These are phyloP conservation scores for Lochmaea crataegi DNA, from an alignment of 2,888 invertebrate species.

Conservation along the genomic window DNA sequence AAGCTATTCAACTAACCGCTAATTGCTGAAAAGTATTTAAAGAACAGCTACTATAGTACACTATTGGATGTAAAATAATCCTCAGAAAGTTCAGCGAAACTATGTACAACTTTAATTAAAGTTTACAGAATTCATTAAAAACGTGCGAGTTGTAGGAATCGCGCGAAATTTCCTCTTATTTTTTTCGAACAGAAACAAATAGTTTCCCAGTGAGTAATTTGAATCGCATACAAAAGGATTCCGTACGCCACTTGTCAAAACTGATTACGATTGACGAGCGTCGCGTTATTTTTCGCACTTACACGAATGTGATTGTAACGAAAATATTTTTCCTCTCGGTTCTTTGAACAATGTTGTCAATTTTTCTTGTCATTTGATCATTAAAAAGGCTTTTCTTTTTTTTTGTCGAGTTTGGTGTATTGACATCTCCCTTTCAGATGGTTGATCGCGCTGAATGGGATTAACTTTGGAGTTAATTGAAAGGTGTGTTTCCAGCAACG, in stretches of 20 bases:
- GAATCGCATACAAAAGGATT: conserved; percentile 25
- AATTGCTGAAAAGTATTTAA: background rate
- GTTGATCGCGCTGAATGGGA: background rate
- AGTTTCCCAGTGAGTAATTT: conserved; percentile 30
- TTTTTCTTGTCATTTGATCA: conserved; percentile 14
- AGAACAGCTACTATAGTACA: background rate
- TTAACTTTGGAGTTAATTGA: background rate
- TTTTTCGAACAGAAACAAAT: conserved; percentile 28
- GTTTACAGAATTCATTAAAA: conserved; percentile 32
- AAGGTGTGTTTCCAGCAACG: background rate
- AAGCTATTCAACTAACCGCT: background rate
- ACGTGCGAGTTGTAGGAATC: conserved; percentile 11
- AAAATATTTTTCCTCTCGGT: conserved; percentile 9
- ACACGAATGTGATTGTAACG: conserved; percentile 14
- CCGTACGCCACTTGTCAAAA: conserved; percentile 27
- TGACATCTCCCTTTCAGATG: conserved; percentile 1
- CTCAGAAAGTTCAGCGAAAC: conserved; percentile 11
- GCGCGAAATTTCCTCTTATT: conserved; percentile 24
- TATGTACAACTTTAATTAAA: conserved; percentile 42
- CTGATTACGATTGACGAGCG: conserved; percentile 23
- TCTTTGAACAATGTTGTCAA: conserved; percentile 5
- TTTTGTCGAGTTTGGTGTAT: background rate
- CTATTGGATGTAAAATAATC: background rate
- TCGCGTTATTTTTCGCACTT: conserved; percentile 12
- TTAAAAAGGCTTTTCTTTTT: conserved; percentile 2